Evolutionary conservation across 2,797 vertebrate genomes (phyloP).

Genomic region (Aulostomus chinensis): DNA sequence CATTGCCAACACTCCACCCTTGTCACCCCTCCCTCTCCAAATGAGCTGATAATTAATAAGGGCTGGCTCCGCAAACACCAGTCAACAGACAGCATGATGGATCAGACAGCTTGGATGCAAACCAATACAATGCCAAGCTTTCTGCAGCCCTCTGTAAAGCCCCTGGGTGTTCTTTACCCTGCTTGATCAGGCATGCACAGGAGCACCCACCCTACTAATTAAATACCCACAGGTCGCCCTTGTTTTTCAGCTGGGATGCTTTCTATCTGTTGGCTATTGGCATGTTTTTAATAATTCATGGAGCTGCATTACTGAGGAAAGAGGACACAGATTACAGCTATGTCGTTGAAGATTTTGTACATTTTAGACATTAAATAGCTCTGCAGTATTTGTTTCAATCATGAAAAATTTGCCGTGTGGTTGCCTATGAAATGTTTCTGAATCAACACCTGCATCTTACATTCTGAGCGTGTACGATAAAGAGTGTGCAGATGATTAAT

Average conservation of each 20-base stretch:
- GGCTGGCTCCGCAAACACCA: conserved; percentile 77
- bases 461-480: conserved; percentile 2
- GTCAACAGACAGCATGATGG: conserved; percentile 80
- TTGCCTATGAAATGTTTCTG: conserved; percentile 4
- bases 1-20: conserved; percentile 37
- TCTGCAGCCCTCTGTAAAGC: conserved; percentile 50
- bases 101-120: conserved; percentile 74
- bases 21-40: conserved; percentile 47
- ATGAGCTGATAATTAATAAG: conserved; percentile 86
- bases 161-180: conserved; percentile 69
- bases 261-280: conserved; percentile 68
- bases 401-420: not conserved
- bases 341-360: conserved; percentile 1
- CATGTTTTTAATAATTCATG: conserved; percentile 79
- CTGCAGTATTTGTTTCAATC: not conserved
- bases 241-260: conserved; percentile 61
- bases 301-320: conserved; percentile 19
- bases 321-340: conserved; percentile 32
- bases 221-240: conserved; percentile 65
- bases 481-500: conserved; percentile 4
- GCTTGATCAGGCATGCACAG: conserved; percentile 71
- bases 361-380: conserved; percentile 3
- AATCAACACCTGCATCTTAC: conserved; percentile 1
- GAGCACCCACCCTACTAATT: conserved; percentile 66
- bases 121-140: conserved; percentile 51